These are phyloP conservation scores for Polylopha cassiicola DNA, from an alignment of 2,888 invertebrate species.

Conservation along the genomic window DNA sequence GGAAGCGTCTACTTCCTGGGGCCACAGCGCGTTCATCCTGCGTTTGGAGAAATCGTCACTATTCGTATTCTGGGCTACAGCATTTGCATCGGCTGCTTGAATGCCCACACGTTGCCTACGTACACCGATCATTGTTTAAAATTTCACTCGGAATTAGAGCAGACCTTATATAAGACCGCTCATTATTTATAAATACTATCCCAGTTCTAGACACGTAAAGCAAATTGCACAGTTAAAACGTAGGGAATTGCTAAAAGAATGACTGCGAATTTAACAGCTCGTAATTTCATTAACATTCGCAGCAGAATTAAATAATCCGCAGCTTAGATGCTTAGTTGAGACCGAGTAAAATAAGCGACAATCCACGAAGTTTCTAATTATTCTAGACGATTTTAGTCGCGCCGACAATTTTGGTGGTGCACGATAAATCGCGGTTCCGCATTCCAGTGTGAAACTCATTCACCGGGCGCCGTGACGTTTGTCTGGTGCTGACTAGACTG, in stretches of 20 bases:
- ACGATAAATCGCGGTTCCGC: slow-evolving; percentile 68
- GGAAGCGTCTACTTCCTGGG: not conserved
- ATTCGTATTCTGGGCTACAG: slow-evolving; percentile 2
- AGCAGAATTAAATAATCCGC: slow-evolving; percentile 17
- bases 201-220: not conserved
- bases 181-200: not conserved
- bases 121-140: slow-evolving; percentile 12
- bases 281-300: slow-evolving; percentile 17
- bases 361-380: slow-evolving; percentile 48
- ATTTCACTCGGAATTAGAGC: slow-evolving; percentile 14
- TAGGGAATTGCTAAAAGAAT: too few species aligned
- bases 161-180: too few species aligned
- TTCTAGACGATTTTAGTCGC: slow-evolving; percentile 53
- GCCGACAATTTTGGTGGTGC: slow-evolving; percentile 50
- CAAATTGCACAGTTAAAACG: too few species aligned
- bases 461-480: slow-evolving; percentile 62
- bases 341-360: slow-evolving; percentile 27
- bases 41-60: slow-evolving; percentile 22
- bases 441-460: slow-evolving; percentile 73
- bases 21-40: slow-evolving; percentile 27
- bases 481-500: slow-evolving; percentile 57
- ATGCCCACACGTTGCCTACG: slow-evolving; percentile 27
- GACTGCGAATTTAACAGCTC: too few species aligned
- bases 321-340: slow-evolving; percentile 20
- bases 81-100: slow-evolving; percentile 39